Base-by-base conservation (phyloP, 2,888 invertebrate genomes). In the Pseudococcus jackbeardsleyi region DNA sequence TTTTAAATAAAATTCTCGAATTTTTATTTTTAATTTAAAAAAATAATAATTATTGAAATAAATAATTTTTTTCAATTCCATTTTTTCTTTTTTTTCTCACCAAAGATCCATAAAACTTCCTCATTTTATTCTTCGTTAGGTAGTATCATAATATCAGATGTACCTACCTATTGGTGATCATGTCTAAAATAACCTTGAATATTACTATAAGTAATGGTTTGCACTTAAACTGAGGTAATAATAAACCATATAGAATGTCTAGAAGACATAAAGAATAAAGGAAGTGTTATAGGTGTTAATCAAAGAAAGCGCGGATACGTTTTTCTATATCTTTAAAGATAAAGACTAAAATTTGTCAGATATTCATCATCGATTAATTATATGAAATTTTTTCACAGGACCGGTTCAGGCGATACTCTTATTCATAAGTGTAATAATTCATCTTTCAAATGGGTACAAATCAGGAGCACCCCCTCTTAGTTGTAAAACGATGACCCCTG, bases 401-500 rank as follows among this genome's bases (percentile, higher is more conserved):
- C 42, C 42, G 11, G 17, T 86, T 59, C 33, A 26, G 8, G 17
- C 42, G 22, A 68, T 54, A 54, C 5, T 86, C n/a, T 33, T 86
- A 9, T n/a, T 86, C 11, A 42, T 68, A 22, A 19, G 33, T 7
- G 15, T 33, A 33, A 68, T 33, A 33, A 68, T 59, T 19, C 33
- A 68, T 42, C 19, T 86, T 19, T 17, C 54, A 59, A 54, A 88
- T 17, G 89, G 89, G 11, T 89, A 87, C 89, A 89, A 89, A 77
- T 42, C 89, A 12, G 91, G 90, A 4, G 90, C 90, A 0, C 90
- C 91, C 7, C 77, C 88, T 26, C 89, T 90, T 26, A 90, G 89
- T 48, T 91, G 91, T 85, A 88, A 88, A 15, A 89, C 89, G 4
- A 90, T 90, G 90, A 88, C 89, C 42, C 91, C 91, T 19, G 90